These are phyloP conservation scores for Aegithalos caudatus DNA, from an alignment of 2,113 vertebrate genomes.

Conservation along the genomic window DNA sequence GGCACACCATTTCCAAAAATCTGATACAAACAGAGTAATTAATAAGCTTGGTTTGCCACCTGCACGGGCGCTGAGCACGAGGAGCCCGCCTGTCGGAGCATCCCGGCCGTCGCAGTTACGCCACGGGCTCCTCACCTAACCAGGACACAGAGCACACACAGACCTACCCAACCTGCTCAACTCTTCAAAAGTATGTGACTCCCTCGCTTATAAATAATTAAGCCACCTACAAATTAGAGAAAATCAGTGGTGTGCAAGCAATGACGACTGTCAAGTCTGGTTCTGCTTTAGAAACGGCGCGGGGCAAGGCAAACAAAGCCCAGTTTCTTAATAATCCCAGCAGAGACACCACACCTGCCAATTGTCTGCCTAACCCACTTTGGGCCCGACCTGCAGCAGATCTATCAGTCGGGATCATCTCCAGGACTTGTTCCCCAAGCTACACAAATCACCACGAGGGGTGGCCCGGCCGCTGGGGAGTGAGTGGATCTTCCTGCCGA, in stretches of 20 bases:
- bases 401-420: slow-evolving; percentile 57
- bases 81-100: background rate
- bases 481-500: slow-evolving; percentile 41
- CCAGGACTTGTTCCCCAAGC: slow-evolving; percentile 69
- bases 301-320: slow-evolving; percentile 65
- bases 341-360: slow-evolving; percentile 63
- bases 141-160: background rate
- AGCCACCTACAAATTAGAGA: slow-evolving; percentile 60
- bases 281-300: slow-evolving; percentile 66
- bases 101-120: background rate
- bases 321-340: slow-evolving; percentile 66
- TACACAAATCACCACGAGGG: slow-evolving; percentile 64
- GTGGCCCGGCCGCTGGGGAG: slow-evolving; percentile 26
- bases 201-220: slow-evolving; percentile 63
- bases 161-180: slow-evolving; percentile 34
- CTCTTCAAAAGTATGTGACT: slow-evolving; percentile 45
- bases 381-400: slow-evolving; percentile 46
- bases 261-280: slow-evolving; percentile 43
- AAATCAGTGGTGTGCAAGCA: slow-evolving; percentile 36
- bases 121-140: slow-evolving; percentile 35
- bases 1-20: slow-evolving; percentile 32
- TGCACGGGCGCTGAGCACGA: background rate
- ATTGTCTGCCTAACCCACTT: slow-evolving; percentile 61
- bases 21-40: slow-evolving; percentile 48
- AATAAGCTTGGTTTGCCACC: slow-evolving; percentile 31